Evolutionary conservation across 2,888 invertebrate species (phyloP), one percentile per base, ranked within the genome.

Genomic region (Tortrix viridana): DNA sequence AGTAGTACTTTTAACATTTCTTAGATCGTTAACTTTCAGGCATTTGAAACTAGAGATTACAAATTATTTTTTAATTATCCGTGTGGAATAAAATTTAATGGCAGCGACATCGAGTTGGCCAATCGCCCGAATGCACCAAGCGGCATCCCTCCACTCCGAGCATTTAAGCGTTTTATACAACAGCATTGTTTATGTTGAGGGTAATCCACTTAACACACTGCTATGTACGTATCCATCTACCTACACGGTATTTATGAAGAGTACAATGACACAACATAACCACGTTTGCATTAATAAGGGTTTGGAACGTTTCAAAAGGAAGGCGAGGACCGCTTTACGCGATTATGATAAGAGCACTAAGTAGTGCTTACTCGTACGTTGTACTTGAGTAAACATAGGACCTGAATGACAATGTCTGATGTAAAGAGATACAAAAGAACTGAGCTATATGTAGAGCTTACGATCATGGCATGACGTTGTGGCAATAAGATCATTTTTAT

Each of bases 181-280:
- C 79, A 81, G 71, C 81, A 80, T 78, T 76, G 81, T 81, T 83
- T 68, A 75, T 80, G 75, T 79, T 60, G 79, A 77, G 77, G 79
- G 80, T 82, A 83, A 82, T 84, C 80, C 79, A 84, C 85, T 82
- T 80, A 83, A 19, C 55, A 49, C 9, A 72, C 72, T 68, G 73
- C 71, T 75, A 75, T 69, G 69, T 75, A 71, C 74, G 38, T 74
- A 73, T 75, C 32, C 32, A 32, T 32, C 32, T n/a, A 73, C 62
- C 74, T 66, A 75, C 70, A 47, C 66, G 76, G 71, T 71, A 72
- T 79, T 77, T 79, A 77, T 72, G 69, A 74, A 75, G 74, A 71
- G 73, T 74, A 71, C 77, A 76, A 74, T 74, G 74, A 74, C 75
- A 74, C 73, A 71, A 77, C 78, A 62, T 59, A 58, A 52, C 47